phyloP scores from a whole-genome alignment of 2,113 vertebrate species.

The Percopsis transmontana region DNA sequence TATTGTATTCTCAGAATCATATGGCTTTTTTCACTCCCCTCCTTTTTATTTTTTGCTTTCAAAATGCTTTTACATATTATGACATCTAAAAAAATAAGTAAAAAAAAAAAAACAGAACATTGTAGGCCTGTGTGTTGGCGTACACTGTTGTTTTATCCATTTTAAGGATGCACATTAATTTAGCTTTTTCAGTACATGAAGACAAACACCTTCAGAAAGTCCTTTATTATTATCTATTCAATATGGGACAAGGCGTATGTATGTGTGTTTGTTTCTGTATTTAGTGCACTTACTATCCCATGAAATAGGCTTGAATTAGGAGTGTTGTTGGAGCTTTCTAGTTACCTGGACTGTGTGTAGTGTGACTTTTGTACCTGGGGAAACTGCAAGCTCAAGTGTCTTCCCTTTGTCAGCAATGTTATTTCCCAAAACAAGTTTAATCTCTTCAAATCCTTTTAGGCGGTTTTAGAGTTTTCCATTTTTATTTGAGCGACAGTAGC shows the following conservation, averaged over 20 bases:
- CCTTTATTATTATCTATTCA: slow-evolving; percentile 69
- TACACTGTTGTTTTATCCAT: slow-evolving; percentile 73
- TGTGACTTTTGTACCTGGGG: slow-evolving; percentile 78
- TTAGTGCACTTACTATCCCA: slow-evolving; percentile 82
- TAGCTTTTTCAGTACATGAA: slow-evolving; percentile 67
- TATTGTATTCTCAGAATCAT: slow-evolving; percentile 70
- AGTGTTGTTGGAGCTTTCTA: slow-evolving; percentile 80
- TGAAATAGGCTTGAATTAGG: slow-evolving; percentile 82
- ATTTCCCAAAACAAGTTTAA: slow-evolving; percentile 56
- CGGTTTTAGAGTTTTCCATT: slow-evolving; percentile 41
- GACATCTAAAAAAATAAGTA: slow-evolving; percentile 29
- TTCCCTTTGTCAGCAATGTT: slow-evolving; percentile 73
- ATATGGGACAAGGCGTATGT: slow-evolving; percentile 71
- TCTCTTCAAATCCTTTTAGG: slow-evolving; percentile 48
- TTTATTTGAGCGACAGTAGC: slow-evolving; percentile 59
- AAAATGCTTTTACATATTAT: slow-evolving; percentile 60
- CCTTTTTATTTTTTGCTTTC: slow-evolving; percentile 62
- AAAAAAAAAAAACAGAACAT: slow-evolving; percentile 54
- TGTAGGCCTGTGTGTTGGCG: slow-evolving; percentile 64
- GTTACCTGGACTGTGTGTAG: slow-evolving; percentile 78
- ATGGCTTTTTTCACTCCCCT: slow-evolving; percentile 61
- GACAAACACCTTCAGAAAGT: slow-evolving; percentile 69
- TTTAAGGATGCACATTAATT: slow-evolving; percentile 66
- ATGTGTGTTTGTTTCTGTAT: slow-evolving; percentile 76
- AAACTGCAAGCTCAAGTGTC: slow-evolving; percentile 71